Conservation (phyloP, 2,888 invertebrate species). For the Drosophila formosana region DNA sequence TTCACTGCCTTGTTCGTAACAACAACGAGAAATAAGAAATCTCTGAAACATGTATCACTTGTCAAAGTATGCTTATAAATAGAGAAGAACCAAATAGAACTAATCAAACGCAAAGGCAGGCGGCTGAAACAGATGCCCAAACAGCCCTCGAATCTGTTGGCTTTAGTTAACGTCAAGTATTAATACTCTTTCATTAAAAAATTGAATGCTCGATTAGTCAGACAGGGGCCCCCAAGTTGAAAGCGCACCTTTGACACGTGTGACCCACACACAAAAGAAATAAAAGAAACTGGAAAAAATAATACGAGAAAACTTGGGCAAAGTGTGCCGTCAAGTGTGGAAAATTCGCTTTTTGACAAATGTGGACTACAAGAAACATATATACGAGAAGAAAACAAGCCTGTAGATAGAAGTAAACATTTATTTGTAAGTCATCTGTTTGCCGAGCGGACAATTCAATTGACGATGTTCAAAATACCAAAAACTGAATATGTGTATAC, state of each 20-base stretch:
- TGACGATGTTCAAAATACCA: constrained; percentile 58
- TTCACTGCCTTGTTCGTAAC: constrained; percentile 27
- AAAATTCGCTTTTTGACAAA: constrained; percentile 80
- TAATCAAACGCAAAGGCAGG: constrained; percentile 57
- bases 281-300: background rate
- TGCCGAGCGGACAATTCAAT: constrained; percentile 72
- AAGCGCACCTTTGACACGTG: constrained; percentile 76
- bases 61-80: constrained; percentile 57
- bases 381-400: constrained; percentile 32
- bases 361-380: constrained; percentile 44
- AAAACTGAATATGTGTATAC: constrained; percentile 18
- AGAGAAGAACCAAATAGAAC: constrained; percentile 39
- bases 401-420: constrained; percentile 53
- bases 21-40: constrained; percentile 31
- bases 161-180: constrained; percentile 70
- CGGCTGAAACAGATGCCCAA: constrained; percentile 45
- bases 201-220: constrained; percentile 79
- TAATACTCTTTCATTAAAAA: constrained; percentile 78
- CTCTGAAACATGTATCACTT: constrained; percentile 45
- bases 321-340: constrained; percentile 79
- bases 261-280: constrained; percentile 63
- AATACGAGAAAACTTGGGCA: constrained; percentile 27
- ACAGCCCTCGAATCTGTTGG: constrained; percentile 35
- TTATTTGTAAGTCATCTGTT: constrained; percentile 72
- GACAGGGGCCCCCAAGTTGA: constrained; percentile 43